A percentile compares a stretch with the other conserved stretches of the same genome.
These are phyloP conservation scores for Pristionchus arcanus DNA, from an alignment of 2,888 invertebrate genomes.

Conservation along the genomic window DNA sequence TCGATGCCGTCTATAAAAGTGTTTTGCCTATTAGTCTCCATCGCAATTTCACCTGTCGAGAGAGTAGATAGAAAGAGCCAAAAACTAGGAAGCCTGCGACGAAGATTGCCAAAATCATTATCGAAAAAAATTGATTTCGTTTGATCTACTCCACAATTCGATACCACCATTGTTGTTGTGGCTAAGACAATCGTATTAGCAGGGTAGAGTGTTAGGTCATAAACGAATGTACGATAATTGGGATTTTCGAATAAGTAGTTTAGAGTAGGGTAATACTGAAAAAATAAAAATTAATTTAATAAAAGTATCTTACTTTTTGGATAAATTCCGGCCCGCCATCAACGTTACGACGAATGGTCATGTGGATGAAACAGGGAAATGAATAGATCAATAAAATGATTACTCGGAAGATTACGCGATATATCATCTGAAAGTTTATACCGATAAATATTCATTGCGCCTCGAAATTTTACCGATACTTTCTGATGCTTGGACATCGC, in stretches of 20 bases:
- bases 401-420: neutral
- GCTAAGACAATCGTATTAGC: neutral
- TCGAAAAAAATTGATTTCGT: neutral
- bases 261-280: neutral
- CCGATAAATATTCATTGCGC: no score
- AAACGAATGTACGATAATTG: neutral
- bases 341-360: neutral
- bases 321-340: neutral
- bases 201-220: neutral
- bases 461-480: neutral
- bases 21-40: neutral
- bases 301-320: neutral
- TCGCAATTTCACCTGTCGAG: neutral
- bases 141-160: no score
- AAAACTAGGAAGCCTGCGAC: neutral
- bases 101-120: neutral
- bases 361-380: neutral
- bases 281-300: neutral
- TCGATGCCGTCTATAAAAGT: neutral
- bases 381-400: neutral
- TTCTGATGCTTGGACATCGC: neutral
- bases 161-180: neutral
- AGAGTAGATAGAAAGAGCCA: neutral
- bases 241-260: neutral
- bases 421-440: neutral